Evolutionary conservation across 2,797 vertebrate species (phyloP).

Genomic region (Acipenser ruthenus): DNA sequence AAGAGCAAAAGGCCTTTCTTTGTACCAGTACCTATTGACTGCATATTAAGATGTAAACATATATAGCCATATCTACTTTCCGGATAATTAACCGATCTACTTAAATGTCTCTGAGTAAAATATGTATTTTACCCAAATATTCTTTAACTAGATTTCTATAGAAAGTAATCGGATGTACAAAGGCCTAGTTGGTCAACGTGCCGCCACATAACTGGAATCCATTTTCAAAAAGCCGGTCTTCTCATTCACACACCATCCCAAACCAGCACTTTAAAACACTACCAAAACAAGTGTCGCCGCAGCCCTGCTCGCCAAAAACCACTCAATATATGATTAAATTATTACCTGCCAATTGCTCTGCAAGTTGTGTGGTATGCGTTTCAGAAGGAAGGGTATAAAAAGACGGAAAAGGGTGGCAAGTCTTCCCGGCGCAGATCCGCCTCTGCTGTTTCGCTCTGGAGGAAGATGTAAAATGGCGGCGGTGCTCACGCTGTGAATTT

Average conservation of each 20-base stretch:
- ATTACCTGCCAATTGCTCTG: slow-evolving; percentile 38
- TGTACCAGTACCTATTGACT: no score
- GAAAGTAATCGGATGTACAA: background rate
- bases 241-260: slow-evolving; percentile 52
- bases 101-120: no score
- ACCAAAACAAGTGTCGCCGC: slow-evolving; percentile 25
- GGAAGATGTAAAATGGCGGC: slow-evolving; percentile 97
- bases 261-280: slow-evolving; percentile 60
- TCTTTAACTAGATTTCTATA: background rate
- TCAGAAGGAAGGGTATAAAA: slow-evolving; percentile 51
- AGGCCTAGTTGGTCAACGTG: slow-evolving; percentile 53
- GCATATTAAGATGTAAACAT: no score
- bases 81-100: no score
- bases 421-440: slow-evolving; percentile 62
- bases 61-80: no score
- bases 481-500: slow-evolving; percentile 83
- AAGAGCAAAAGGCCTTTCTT: no score
- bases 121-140: background rate
- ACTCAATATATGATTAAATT: slow-evolving; percentile 35
- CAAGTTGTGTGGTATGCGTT: slow-evolving; percentile 34
- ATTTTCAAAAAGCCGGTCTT: slow-evolving; percentile 85
- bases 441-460: slow-evolving; percentile 78
- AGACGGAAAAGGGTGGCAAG: slow-evolving; percentile 37
- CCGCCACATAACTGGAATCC: slow-evolving; percentile 77
- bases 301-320: slow-evolving; percentile 12